phyloP scores from a whole-genome alignment of 2,113 vertebrate genomes.

The Merops nubicus region DNA sequence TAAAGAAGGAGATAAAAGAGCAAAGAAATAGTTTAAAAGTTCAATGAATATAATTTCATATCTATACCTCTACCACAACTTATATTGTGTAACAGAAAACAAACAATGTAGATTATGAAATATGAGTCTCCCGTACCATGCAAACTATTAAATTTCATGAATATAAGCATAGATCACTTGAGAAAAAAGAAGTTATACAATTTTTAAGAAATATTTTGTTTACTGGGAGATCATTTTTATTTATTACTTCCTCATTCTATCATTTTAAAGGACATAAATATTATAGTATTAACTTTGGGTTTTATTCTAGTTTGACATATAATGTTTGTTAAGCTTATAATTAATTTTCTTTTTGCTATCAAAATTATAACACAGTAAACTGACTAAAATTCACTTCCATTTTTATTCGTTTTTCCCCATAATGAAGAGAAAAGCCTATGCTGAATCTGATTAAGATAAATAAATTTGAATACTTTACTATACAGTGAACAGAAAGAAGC shows the following conservation, averaged over 20 bases:
- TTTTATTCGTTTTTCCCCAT: not conserved
- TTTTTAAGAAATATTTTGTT: conserved; percentile 38
- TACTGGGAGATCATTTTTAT: conserved; percentile 29
- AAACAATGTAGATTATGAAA: conserved; percentile 6
- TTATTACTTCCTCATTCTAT: conserved; percentile 23
- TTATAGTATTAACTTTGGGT: conserved; percentile 50
- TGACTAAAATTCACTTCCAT: conserved; percentile 4
- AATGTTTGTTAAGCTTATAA: not conserved
- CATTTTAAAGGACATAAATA: conserved; percentile 27
- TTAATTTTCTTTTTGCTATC: not conserved
- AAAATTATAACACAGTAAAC: conserved; percentile 33
- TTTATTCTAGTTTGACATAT: conserved; percentile 33
- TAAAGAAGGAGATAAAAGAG: not conserved
- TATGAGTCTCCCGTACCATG: not conserved
- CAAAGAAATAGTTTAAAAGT: not conserved
- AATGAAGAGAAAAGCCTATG: not conserved
- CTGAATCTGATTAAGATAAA: not conserved
- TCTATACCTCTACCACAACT: not conserved
- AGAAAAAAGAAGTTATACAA: not conserved
- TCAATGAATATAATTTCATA: not conserved
- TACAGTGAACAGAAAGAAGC: no score
- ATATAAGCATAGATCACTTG: not conserved
- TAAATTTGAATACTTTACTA: no score
- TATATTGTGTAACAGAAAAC: not conserved
- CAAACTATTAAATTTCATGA: conserved; percentile 10